Conservation (phyloP, 2,888 invertebrate species). For the Antitype chi region DNA sequence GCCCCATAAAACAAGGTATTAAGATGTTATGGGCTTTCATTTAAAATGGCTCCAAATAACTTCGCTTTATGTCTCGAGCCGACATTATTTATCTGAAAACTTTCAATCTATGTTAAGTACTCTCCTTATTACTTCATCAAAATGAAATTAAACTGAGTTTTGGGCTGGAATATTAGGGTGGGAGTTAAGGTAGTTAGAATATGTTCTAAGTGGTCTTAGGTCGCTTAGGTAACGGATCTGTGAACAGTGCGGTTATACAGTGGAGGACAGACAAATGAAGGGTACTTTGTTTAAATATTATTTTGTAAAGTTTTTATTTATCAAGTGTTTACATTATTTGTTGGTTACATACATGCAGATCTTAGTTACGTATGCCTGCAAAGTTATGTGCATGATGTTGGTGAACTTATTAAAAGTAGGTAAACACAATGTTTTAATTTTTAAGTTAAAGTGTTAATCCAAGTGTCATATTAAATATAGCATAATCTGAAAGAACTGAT, state of each 20-base stretch:
- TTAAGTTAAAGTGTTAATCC: background rate
- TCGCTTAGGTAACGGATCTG: background rate
- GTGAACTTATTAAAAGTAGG: background rate
- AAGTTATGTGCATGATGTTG: background rate
- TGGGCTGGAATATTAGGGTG: slow-evolving; percentile 11
- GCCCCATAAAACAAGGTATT: slow-evolving; percentile 50
- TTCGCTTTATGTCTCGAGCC: slow-evolving; percentile 45
- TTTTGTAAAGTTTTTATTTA: background rate
- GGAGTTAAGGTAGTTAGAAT: slow-evolving; percentile 14
- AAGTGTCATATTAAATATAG: background rate
- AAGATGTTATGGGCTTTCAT: slow-evolving; percentile 50
- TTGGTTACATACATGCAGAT: background rate
- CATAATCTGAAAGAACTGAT: background rate
- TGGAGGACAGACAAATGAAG: background rate
- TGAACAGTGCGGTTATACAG: background rate
- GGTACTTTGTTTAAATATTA: background rate
- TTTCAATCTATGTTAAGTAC: slow-evolving; percentile 60
- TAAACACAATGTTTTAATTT: background rate
- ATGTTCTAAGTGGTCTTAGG: slow-evolving; percentile 10
- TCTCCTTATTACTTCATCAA: slow-evolving; percentile 60
- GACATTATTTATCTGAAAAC: slow-evolving; percentile 64
- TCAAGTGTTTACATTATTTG: background rate
- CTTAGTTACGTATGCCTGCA: background rate
- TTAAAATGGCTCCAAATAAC: slow-evolving; percentile 51
- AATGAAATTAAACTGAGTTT: slow-evolving; percentile 50